A percentile compares a stretch with the other conserved stretches of the same genome.
Evolutionary conservation across 2,797 vertebrate species (phyloP).

Genomic region (Sternotherus odoratus): DNA sequence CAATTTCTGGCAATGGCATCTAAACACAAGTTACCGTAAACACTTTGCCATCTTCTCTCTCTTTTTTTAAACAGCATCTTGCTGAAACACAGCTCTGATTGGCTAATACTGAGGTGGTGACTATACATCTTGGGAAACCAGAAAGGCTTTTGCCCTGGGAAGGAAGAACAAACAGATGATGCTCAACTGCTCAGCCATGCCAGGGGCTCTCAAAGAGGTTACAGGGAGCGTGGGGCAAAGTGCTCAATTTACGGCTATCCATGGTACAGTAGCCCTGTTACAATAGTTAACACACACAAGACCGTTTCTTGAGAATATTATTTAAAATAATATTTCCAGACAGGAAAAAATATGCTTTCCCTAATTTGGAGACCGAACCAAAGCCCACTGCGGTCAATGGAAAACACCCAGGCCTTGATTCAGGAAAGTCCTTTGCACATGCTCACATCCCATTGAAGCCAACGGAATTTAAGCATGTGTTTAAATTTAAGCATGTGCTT

Average conservation of each 20-base stretch:
- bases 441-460: neutral
- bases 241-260: neutral
- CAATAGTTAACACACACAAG: neutral
- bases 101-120: neutral
- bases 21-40: neutral
- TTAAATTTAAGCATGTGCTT: neutral
- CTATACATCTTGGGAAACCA: neutral
- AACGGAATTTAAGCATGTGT: neutral
- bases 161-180: neutral
- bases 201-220: neutral
- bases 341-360: neutral
- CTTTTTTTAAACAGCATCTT: neutral
- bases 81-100: neutral
- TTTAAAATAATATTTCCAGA: neutral
- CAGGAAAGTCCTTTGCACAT: neutral
- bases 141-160: neutral
- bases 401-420: neutral
- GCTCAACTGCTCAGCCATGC: neutral
- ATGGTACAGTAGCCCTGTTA: neutral
- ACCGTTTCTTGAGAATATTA: neutral
- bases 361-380: neutral
- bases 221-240: too few species aligned
- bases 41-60: neutral
- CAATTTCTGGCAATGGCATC: neutral
- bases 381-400: neutral